Evolutionary conservation across 2,888 invertebrate genomes (phyloP).

Genomic region (Ectobius pallidus): DNA sequence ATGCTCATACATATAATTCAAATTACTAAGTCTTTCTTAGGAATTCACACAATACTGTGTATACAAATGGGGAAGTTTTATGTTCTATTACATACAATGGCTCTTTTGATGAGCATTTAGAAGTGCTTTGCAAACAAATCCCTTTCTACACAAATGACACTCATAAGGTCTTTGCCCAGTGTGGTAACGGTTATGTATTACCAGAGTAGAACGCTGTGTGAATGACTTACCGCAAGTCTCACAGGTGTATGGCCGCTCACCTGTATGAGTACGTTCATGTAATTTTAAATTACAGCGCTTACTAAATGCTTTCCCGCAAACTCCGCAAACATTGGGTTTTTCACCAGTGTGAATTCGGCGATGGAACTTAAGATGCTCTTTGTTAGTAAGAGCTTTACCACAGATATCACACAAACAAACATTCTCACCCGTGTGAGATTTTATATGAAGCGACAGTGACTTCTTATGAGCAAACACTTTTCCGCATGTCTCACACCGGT

Average conservation of each 20-base stretch:
- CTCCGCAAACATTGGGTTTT: slow-evolving; percentile 59
- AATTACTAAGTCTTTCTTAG: too few species aligned
- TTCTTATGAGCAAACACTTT: slow-evolving; percentile 41
- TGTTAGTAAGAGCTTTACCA: slow-evolving; percentile 55
- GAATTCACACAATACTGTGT: too few species aligned
- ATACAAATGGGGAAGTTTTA: too few species aligned
- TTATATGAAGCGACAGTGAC: slow-evolving; percentile 43
- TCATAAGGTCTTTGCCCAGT: slow-evolving; percentile 57
- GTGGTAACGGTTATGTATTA: slow-evolving; percentile 59
- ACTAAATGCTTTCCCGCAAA: slow-evolving; percentile 58
- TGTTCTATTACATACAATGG: slow-evolving; percentile 26
- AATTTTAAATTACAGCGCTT: slow-evolving; percentile 56
- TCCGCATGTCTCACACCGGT: slow-evolving; percentile 55
- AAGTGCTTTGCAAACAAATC: slow-evolving; percentile 57
- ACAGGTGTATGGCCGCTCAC: slow-evolving; percentile 59
- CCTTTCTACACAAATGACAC: slow-evolving; percentile 55
- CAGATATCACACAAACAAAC: slow-evolving; percentile 40
- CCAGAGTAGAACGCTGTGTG: slow-evolving; percentile 59
- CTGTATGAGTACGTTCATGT: slow-evolving; percentile 58
- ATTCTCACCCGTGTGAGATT: slow-evolving; percentile 45
- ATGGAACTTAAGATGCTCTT: slow-evolving; percentile 62
- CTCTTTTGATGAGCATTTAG: slow-evolving; percentile 52
- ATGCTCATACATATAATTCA: too few species aligned
- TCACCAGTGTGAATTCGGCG: slow-evolving; percentile 62
- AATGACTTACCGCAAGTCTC: slow-evolving; percentile 59